Base-by-base conservation (phyloP, 1,140 invertebrate genomes). In the Centruroides vittatus region DNA sequence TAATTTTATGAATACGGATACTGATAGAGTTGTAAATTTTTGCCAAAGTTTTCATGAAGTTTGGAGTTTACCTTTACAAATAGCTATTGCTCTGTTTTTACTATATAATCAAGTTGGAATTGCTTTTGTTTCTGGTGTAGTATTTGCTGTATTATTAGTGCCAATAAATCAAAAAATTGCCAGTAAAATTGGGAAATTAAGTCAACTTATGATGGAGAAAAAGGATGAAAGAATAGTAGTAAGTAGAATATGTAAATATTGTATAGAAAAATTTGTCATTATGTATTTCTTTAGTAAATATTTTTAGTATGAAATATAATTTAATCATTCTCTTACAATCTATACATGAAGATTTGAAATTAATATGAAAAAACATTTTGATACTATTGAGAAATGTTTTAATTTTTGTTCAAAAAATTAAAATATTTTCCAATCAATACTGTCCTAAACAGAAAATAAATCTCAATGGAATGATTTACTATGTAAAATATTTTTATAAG, bases 1-100 rank as follows among this genome's bases (percentile, higher is more conserved):
- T 0, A 99, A 98, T 76, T 91, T 93, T 67, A 95, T 98, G 86
- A 96, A 90, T 46, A 94, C 90, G 2, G 96, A 99, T 73, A 86
- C 86, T 0, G 92, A 96, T 70, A 80, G 94, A 67, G 90, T 99
- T 65, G 85, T 95, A 0, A 98, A 97, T 74, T 89, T 93, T 49
- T 94, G 90, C 76, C 84, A 88, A 1, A 95, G 89, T 75, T 95
- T 99, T 74, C 95, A 98, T 78, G 84, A 89, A 12, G 80, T 97
- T 65, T 98, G 96, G 94, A 95, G 91, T 74, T 86, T 98, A 70
- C 94, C 94, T 35, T 80, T 98, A 68, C 77, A 93, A 85, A 73
- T 94, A 52, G 76, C 78, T 34, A 82, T 93, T 11, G 87, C 87
- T 11, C 71, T 93, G 41, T 90, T 86, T 72, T 78, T 94, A 59